These are phyloP conservation scores for Porites rus DNA, from an alignment of 92 coral and sea anemone species.

Conservation along the genomic window DNA sequence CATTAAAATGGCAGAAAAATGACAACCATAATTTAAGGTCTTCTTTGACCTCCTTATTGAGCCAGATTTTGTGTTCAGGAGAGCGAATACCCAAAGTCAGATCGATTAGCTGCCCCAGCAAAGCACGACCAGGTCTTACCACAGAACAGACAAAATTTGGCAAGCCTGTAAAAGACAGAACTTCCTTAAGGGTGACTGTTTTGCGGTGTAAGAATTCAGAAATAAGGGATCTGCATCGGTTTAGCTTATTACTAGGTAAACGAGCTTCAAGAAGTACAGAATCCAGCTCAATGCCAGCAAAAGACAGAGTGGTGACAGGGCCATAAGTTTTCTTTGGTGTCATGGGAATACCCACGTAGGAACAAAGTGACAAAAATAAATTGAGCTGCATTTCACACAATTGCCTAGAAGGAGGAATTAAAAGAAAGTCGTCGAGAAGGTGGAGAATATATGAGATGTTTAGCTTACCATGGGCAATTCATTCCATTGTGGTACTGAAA, in stretches of 20 bases:
- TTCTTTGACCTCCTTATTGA: conserved; percentile 38
- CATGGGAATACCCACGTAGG: conserved; percentile 62
- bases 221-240: conserved; percentile 35
- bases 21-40: conserved; percentile 42
- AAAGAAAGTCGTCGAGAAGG: conserved; percentile 65
- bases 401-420: conserved; percentile 43
- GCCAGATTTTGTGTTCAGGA: conserved; percentile 19
- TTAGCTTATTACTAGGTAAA: conserved; percentile 60
- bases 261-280: conserved; percentile 52
- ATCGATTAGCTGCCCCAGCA: conserved; percentile 37
- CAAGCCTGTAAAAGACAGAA: conserved; percentile 24
- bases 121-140: conserved; percentile 44
- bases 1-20: conserved; percentile 40
- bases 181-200: conserved; percentile 11
- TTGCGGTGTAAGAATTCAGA: conserved; percentile 5
- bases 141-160: conserved; percentile 32
- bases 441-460: conserved; percentile 49
- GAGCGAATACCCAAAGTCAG: conserved; percentile 25
- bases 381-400: conserved; percentile 42
- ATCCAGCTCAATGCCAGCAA: conserved; percentile 71
- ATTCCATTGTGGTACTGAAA: conserved; percentile 70
- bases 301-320: conserved; percentile 43
- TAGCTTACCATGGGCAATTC: conserved; percentile 63
- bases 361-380: conserved; percentile 47
- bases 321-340: conserved; percentile 65